These are phyloP conservation scores for Pseudomugil tenellus DNA, from an alignment of 2,797 vertebrate species.

Conservation along the genomic window DNA sequence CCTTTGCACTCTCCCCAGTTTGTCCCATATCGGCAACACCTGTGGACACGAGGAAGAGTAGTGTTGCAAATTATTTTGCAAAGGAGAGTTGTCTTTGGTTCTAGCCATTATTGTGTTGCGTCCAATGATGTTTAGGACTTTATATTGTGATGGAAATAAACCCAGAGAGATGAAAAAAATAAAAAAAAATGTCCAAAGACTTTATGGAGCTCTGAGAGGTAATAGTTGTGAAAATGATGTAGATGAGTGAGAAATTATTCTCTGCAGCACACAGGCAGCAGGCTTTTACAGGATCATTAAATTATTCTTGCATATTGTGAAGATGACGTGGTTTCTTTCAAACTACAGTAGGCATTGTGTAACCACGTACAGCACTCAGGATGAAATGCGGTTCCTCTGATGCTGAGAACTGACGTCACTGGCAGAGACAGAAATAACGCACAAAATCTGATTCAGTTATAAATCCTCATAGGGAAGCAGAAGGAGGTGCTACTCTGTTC, in stretches of 20 bases:
- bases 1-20: no score
- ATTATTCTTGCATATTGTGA: neutral
- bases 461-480: conserved; percentile 46
- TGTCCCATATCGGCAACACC: neutral
- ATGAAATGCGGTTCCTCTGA: conserved; percentile 44
- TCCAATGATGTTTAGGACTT: neutral
- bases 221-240: neutral
- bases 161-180: no score
- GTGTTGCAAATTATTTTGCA: neutral
- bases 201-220: neutral
- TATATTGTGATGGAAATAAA: neutral
- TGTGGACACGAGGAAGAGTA: neutral
- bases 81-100: neutral
- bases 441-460: conserved; percentile 70
- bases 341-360: conserved; percentile 30
- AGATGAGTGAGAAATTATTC: conserved; percentile 1
- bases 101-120: neutral
- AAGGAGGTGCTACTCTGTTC: conserved; percentile 43
- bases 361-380: conserved; percentile 45
- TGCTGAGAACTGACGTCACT: conserved; percentile 54
- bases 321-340: conserved; percentile 18
- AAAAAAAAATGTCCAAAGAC: neutral
- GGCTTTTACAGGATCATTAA: conserved; percentile 12
- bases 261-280: neutral
- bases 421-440: conserved; percentile 69